Evolutionary conservation across 1,140 invertebrate genomes (phyloP), one percentile per base, ranked within the genome.

Genomic region (Ceratina australensis): DNA sequence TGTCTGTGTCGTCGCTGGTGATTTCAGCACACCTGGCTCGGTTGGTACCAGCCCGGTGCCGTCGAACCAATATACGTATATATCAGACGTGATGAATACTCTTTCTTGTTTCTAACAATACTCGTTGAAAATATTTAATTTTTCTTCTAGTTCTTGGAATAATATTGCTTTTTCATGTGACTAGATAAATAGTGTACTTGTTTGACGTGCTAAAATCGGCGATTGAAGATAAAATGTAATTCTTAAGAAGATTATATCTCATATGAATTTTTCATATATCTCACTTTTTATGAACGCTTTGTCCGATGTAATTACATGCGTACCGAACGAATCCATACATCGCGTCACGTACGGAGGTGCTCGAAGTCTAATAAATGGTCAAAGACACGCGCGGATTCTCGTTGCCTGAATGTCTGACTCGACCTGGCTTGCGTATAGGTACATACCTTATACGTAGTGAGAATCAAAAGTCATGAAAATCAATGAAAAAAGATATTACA

Each of bases 21-120:
- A 84, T 87, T 89, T 87, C 87, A 87, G 88, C 87, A 87, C 88
- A 89, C 88, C 88, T 89, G 88, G 88, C 82, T 72, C 80, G 68
- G 28, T 76, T 79, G 52, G 61, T 78, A 79, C 76, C 54, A 63
- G 79, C 72, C 60, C 80, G 73, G 72, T 68, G 80, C 81, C 64
- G 68, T 42, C 83, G 86, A 78, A 80, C 82, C 86, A 87, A 88
- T 87, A 83, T n/a, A 18, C 15, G 52, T n/a, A n/a, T 15, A 18
- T 3, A n/a, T 18, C 52, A 54, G 16, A 54, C 10, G 3, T 42
- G 33, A 42, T 42, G 33, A 42, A 42, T 42, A 8, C 33, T 42
- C 33, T 42, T 42, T 10, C 33, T 42, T 10, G 8, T 42, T 42
- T 42, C 33, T 8, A 42, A 42, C 33, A 42, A 42, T 42, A 42